Conservation (phyloP, 2,113 vertebrate species). For the Hystrix brachyura region DNA sequence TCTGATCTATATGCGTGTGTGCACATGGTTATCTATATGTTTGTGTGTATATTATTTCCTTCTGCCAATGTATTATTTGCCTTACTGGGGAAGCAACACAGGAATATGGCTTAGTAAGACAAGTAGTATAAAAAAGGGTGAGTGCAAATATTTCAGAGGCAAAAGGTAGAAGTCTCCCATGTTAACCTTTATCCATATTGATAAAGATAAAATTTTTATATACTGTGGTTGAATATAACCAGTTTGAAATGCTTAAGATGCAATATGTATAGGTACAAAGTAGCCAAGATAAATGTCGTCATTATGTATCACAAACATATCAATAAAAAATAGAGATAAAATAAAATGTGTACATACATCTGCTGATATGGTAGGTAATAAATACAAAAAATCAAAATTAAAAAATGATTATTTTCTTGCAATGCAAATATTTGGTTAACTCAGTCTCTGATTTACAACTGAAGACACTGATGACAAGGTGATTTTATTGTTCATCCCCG, state of each 20-base stretch:
- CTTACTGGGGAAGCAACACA: background rate
- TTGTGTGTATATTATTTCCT: background rate
- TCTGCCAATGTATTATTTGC: background rate
- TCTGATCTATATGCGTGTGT: background rate
- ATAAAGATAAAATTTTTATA: background rate
- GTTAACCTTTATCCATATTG: background rate
- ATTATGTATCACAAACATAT: background rate
- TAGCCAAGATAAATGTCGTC: background rate
- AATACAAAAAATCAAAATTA: background rate
- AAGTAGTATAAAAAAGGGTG: background rate
- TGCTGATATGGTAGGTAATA: background rate
- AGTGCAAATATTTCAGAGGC: background rate
- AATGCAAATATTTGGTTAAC: background rate
- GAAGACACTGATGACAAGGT: background rate
- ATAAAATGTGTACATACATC: background rate
- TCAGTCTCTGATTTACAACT: background rate
- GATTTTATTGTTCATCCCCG: background rate
- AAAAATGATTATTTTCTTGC: background rate
- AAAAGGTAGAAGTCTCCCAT: background rate
- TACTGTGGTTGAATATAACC: background rate
- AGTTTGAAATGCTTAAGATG: background rate
- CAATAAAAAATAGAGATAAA: background rate
- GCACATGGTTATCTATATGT: background rate
- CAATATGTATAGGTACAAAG: background rate
- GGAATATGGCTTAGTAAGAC: background rate